A percentile compares a stretch with the other conserved stretches of the same genome.
phyloP scores from a whole-genome alignment of 2,888 invertebrate species.

The Stenolophus ochropezus region DNA sequence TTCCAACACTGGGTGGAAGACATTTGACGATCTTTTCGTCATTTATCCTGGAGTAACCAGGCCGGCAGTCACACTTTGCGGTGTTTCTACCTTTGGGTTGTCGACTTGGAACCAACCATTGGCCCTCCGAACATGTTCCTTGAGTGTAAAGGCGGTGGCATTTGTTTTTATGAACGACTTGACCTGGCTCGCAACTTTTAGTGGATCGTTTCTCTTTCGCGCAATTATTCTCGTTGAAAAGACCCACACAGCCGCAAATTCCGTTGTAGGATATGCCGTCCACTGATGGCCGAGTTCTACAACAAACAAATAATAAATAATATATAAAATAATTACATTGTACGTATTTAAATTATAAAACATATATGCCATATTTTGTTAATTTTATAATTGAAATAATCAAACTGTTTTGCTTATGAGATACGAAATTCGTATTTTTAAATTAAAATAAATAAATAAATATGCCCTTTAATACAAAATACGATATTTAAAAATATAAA shows the following conservation, averaged over 20 bases:
- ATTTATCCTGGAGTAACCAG: conserved; percentile 76
- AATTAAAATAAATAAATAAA: no score
- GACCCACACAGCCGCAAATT: conserved; percentile 80
- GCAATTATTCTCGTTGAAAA: conserved; percentile 68
- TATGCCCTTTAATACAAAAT: no score
- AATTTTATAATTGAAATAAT: neutral
- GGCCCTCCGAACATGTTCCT: conserved; percentile 84
- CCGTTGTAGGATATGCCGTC: conserved; percentile 90
- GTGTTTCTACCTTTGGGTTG: conserved; percentile 67
- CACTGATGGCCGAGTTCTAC: conserved; percentile 80
- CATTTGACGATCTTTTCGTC: conserved; percentile 73
- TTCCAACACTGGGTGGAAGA: conserved; percentile 78
- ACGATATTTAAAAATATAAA: no score
- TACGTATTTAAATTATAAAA: no score
- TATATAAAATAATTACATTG: no score
- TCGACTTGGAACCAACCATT: conserved; percentile 80
- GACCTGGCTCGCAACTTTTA: conserved; percentile 72
- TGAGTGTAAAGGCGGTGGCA: conserved; percentile 86
- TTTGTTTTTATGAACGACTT: conserved; percentile 80
- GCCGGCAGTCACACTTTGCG: conserved; percentile 78
- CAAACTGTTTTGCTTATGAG: no score
- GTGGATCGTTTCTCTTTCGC: conserved; percentile 60
- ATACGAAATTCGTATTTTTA: neutral
- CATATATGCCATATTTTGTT: no score
- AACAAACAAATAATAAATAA: no score